Percentiles rank a stretch among this genome's conserved stretches.
phyloP scores from a whole-genome alignment of 2,797 vertebrate genomes.

The Rousettus madagascariensis region DNA sequence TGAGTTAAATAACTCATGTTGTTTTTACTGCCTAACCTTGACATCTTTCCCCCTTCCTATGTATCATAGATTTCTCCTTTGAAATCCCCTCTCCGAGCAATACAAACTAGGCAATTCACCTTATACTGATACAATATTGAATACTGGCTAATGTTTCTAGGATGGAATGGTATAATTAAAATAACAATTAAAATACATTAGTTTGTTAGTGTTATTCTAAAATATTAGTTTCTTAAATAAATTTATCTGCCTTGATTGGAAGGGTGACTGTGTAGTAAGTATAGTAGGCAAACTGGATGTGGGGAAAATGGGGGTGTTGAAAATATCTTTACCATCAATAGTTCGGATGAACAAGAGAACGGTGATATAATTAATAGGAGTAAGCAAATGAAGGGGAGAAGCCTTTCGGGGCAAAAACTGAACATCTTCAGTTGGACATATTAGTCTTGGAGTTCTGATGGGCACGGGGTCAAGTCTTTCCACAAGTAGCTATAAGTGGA shows the following conservation, averaged over 20 bases:
- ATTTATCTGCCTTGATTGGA: constrained; percentile 15
- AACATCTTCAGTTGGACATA: not conserved
- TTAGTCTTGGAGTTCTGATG: not conserved
- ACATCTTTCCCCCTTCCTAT: not conserved
- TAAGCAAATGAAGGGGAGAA: not conserved
- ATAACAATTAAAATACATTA: not conserved
- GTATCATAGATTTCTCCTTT: not conserved
- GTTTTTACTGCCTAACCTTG: not conserved
- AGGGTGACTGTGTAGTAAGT: not conserved
- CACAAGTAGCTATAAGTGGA: not conserved
- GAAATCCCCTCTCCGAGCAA: not conserved
- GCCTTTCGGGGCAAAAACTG: not conserved
- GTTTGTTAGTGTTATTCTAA: constrained; percentile 27
- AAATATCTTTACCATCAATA: not conserved
- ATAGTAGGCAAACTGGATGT: not conserved
- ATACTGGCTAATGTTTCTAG: not conserved
- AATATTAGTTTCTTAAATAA: constrained; percentile 26
- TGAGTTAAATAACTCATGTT: not conserved
- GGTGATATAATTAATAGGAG: not conserved
- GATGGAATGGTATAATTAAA: constrained; percentile 27
- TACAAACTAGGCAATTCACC: not conserved
- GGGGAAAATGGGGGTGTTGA: not conserved
- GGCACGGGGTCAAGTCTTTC: not conserved
- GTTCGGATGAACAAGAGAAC: not conserved
- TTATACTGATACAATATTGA: constrained; percentile 4